Conservation (phyloP, 2,797 vertebrate species). For the Synaphobranchus kaupii region DNA sequence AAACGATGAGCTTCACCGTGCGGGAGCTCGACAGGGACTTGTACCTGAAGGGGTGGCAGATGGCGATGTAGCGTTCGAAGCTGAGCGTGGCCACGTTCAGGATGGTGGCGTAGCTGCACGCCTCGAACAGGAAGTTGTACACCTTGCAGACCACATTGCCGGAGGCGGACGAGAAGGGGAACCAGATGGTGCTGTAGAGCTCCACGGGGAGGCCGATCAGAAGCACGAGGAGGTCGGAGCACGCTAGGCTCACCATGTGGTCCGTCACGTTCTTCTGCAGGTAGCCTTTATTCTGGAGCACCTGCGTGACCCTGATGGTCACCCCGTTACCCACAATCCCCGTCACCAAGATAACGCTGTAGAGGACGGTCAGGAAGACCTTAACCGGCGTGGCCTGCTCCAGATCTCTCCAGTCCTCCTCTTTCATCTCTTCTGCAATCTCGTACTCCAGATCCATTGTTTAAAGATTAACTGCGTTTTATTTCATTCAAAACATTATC, state of each 20-base stretch:
- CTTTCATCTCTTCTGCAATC: slow-evolving; percentile 62
- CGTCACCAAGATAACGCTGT: slow-evolving; percentile 76
- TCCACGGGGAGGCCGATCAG: slow-evolving; percentile 92
- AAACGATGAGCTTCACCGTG: slow-evolving; percentile 78
- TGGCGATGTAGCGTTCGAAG: slow-evolving; percentile 90
- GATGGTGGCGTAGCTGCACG: slow-evolving; percentile 92
- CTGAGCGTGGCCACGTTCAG: slow-evolving; percentile 91
- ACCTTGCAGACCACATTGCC: slow-evolving; percentile 83
- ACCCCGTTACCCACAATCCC: slow-evolving; percentile 89
- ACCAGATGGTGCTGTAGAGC: slow-evolving; percentile 89
- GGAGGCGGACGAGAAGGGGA: slow-evolving; percentile 72
- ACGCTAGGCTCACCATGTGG: slow-evolving; percentile 93
- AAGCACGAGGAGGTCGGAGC: slow-evolving; percentile 90
- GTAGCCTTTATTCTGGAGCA: slow-evolving; percentile 87
- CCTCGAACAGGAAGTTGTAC: slow-evolving; percentile 90
- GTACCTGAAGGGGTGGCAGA: slow-evolving; percentile 90
- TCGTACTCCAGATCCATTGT: slow-evolving; percentile 52
- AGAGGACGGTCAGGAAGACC: slow-evolving; percentile 78
- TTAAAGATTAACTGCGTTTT: slow-evolving; percentile 24
- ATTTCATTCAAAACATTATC: slow-evolving; percentile 46
- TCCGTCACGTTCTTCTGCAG: slow-evolving; percentile 90
- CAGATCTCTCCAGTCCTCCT: slow-evolving; percentile 75
- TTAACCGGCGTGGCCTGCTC: slow-evolving; percentile 79
- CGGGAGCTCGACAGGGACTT: slow-evolving; percentile 70
- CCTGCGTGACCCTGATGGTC: slow-evolving; percentile 81